Conservation (phyloP, 2,797 vertebrate species). For the Dendrocincla fuliginosa region DNA sequence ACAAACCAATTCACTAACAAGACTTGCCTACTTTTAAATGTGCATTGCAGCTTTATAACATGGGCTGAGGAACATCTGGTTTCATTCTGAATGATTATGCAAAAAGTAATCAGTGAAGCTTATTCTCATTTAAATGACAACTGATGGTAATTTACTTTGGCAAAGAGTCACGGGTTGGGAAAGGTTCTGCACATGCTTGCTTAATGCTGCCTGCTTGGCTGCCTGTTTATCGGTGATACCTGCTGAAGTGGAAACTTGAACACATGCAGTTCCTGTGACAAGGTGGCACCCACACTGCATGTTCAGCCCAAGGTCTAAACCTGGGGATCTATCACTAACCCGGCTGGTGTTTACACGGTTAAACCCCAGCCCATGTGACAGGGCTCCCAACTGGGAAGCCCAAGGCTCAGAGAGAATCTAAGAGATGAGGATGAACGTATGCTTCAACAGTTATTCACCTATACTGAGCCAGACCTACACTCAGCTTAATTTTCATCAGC, state of each 20-base stretch:
- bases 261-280: not conserved
- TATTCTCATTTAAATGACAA: conserved; percentile 11
- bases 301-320: not conserved
- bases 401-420: not conserved
- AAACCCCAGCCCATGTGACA: accelerated
- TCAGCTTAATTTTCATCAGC: not conserved
- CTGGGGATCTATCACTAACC: not conserved
- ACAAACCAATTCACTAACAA: not conserved
- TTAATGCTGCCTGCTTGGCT: not conserved
- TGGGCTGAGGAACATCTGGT: not conserved
- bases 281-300: not conserved
- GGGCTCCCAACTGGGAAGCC: not conserved
- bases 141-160: conserved; percentile 18
- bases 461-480: not conserved
- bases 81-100: conserved; percentile 26
- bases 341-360: not conserved
- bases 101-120: conserved; percentile 15
- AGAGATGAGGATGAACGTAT: not conserved
- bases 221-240: not conserved
- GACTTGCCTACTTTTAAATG: not conserved
- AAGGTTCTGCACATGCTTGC: not conserved
- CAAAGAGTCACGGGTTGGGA: not conserved
- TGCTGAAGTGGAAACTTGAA: not conserved
- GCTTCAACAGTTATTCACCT: not conserved
- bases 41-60: not conserved